Evolutionary conservation across 1,140 invertebrate genomes (phyloP).

Genomic region (Conus ventricosus): DNA sequence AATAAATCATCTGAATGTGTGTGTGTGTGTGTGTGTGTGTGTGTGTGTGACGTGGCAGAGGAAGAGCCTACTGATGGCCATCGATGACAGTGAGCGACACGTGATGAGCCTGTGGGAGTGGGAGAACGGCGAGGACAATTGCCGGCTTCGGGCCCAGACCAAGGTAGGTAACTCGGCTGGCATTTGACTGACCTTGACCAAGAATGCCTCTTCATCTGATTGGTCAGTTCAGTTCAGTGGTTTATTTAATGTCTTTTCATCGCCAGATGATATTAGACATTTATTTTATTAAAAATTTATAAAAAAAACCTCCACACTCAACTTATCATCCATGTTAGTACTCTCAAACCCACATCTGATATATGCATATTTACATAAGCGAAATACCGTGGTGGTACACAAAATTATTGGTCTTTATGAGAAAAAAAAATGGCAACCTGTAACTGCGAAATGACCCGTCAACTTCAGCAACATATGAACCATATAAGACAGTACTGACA

Average conservation of each 20-base stretch:
- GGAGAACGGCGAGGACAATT: slow-evolving; percentile 81
- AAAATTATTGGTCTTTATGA: too few relatives aligned
- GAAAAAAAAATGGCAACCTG: too few relatives aligned
- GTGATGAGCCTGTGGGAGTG: slow-evolving; percentile 94
- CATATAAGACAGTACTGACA: too few relatives aligned
- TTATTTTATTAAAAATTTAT: too few relatives aligned
- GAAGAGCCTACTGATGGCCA: slow-evolving; percentile 82
- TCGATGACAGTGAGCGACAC: slow-evolving; percentile 92
- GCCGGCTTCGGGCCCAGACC: slow-evolving; percentile 81
- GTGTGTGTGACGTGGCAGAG: neutral
- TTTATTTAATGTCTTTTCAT: neutral
- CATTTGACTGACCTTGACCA: neutral
- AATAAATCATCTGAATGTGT: neutral
- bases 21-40: neutral
- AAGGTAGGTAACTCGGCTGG: slow-evolving; percentile 47
- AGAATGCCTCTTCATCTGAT: neutral
- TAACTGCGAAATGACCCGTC: too few relatives aligned
- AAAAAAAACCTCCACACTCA: too few relatives aligned
- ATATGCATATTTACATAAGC: too few relatives aligned
- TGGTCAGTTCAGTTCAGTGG: neutral
- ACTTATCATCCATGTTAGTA: too few relatives aligned
- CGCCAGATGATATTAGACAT: too few relatives aligned
- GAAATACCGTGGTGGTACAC: too few relatives aligned
- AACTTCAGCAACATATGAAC: too few relatives aligned
- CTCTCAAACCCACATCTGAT: too few relatives aligned